These are phyloP conservation scores for Mesitornis unicolor DNA, from an alignment of 2,113 vertebrate species.

Conservation along the genomic window DNA sequence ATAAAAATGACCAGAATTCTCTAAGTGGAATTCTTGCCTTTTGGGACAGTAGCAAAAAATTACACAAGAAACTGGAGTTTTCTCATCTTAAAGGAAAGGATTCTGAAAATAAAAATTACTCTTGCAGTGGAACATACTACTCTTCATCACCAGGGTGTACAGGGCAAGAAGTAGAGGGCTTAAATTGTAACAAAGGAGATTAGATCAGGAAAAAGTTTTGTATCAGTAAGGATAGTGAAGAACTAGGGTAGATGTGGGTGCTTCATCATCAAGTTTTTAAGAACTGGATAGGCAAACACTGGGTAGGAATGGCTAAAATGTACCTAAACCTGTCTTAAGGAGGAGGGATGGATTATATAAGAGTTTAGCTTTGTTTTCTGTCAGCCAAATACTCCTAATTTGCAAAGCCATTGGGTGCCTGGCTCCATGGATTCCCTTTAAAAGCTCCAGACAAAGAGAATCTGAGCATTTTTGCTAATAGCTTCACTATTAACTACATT, in stretches of 20 bases:
- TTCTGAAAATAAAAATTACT: not conserved
- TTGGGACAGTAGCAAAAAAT: not conserved
- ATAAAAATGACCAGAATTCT: not conserved
- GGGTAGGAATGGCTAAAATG: not conserved
- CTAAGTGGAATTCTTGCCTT: not conserved
- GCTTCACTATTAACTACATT: not conserved
- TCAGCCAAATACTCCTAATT: not conserved
- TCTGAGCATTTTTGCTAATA: not conserved
- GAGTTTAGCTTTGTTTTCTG: not conserved
- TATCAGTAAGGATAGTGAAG: not conserved
- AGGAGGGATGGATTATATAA: not conserved
- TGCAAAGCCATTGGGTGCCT: not conserved
- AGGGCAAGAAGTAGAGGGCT: not conserved
- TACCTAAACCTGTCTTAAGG: not conserved
- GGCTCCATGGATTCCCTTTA: not conserved
- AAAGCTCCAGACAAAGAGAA: not conserved
- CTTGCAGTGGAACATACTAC: not conserved
- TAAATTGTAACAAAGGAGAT: not conserved
- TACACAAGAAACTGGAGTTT: not conserved
- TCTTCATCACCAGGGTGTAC: not conserved
- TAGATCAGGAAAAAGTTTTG: not conserved
- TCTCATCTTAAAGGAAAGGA: not conserved
- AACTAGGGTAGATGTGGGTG: not conserved
- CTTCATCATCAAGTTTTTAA: not conserved
- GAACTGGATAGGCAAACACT: not conserved